Percentiles rank a stretch among this genome's conserved stretches.
These are phyloP conservation scores for Collichthys lucidus DNA, from an alignment of 2,113 vertebrate genomes.

Conservation along the genomic window DNA sequence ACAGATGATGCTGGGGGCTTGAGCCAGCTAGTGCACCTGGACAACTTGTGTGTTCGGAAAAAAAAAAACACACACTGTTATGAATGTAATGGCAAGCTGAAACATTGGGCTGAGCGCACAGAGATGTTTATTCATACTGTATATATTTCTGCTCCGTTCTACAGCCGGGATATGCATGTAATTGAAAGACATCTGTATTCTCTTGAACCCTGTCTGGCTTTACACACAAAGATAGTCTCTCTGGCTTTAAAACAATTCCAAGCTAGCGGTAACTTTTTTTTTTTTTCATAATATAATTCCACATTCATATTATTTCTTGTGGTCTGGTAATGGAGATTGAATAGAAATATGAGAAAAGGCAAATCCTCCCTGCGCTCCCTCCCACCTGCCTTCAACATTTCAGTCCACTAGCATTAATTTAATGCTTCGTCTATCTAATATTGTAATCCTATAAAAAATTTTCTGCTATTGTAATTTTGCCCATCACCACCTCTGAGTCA, in stretches of 20 bases:
- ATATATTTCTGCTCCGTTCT: background rate
- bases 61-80: background rate
- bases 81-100: background rate
- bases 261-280: conserved; percentile 20
- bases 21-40: conserved; percentile 45
- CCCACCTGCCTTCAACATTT: conserved; percentile 40
- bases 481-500: conserved; percentile 69
- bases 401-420: conserved; percentile 72
- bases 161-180: background rate
- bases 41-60: background rate
- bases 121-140: background rate
- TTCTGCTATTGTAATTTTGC: conserved; percentile 72
- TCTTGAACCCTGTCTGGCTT: conserved; percentile 27
- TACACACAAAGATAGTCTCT: conserved; percentile 33
- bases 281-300: conserved; percentile 44
- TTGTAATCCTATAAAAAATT: conserved; percentile 66
- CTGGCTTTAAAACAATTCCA: conserved; percentile 55
- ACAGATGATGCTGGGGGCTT: conserved; percentile 44
- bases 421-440: conserved; percentile 77
- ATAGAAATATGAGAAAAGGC: conserved; percentile 55
- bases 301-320: conserved; percentile 56
- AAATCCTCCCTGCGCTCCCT: conserved; percentile 2
- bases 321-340: conserved; percentile 54
- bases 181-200: conserved; percentile 35
- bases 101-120: background rate